phyloP scores from a whole-genome alignment of 2,888 invertebrate genomes.

The Pandemis cinnamomeana region DNA sequence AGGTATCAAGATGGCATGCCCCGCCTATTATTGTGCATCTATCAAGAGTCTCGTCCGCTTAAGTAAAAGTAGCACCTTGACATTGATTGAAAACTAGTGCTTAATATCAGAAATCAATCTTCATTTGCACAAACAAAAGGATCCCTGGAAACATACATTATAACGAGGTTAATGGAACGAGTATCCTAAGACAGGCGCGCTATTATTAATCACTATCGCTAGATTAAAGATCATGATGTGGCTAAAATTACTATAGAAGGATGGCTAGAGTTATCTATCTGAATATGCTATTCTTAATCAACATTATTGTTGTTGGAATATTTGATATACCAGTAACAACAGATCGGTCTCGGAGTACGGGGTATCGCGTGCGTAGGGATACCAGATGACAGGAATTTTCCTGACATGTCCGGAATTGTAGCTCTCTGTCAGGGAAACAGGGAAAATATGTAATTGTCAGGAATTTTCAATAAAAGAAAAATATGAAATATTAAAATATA shows the following conservation, averaged over 20 bases:
- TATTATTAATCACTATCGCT: constrained; percentile 55
- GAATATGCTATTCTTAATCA: constrained; percentile 19
- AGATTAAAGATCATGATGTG: constrained; percentile 63
- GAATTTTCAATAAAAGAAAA: too few relatives aligned
- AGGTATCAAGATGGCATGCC: constrained; percentile 51
- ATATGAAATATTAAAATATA: too few relatives aligned
- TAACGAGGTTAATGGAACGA: constrained; percentile 68
- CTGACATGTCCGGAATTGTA: too few relatives aligned
- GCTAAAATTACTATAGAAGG: constrained; percentile 39
- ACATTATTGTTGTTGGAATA: constrained; percentile 18
- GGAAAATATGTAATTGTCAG: too few relatives aligned
- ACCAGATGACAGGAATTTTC: too few relatives aligned
- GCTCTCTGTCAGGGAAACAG: too few relatives aligned
- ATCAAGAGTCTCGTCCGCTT: constrained; percentile 51
- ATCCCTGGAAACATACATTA: constrained; percentile 52
- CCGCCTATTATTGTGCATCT: constrained; percentile 55
- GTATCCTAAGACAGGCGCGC: constrained; percentile 50
- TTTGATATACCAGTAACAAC: constrained; percentile 13
- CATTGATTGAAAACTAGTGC: constrained; percentile 51
- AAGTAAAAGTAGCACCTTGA: constrained; percentile 49
- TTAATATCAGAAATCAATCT: constrained; percentile 49
- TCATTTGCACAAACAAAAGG: constrained; percentile 62
- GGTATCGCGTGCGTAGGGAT: constrained; percentile 68
- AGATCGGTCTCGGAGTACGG: constrained; percentile 36
- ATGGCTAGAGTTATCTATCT: constrained; percentile 17